A percentile compares a stretch with the other conserved stretches of the same genome.
Conservation (phyloP, 2,888 invertebrate genomes). For the Mimas tiliae region DNA sequence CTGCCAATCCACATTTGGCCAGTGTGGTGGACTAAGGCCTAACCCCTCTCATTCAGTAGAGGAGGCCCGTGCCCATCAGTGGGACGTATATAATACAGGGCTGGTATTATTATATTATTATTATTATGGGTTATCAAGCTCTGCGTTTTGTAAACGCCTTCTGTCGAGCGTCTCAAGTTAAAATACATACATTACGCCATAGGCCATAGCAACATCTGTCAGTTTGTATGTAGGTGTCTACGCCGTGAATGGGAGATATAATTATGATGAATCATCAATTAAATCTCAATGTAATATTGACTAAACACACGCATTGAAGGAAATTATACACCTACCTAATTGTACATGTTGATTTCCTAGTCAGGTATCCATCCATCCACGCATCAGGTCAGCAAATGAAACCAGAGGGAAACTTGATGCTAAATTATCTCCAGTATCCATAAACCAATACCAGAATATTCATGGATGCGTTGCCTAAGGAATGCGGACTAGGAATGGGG, state of each 20-base stretch:
- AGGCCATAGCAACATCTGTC: constrained; percentile 19
- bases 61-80: too few relatives aligned
- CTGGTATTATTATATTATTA: too few relatives aligned
- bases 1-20: too few relatives aligned
- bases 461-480: too few relatives aligned
- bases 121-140: too few relatives aligned
- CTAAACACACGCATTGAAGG: neutral
- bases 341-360: neutral
- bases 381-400: neutral
- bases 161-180: neutral
- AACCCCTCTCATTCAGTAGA: too few relatives aligned
- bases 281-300: constrained; percentile 13
- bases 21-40: too few relatives aligned
- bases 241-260: constrained; percentile 28
- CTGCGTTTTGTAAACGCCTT: too few relatives aligned
- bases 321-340: neutral
- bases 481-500: too few relatives aligned
- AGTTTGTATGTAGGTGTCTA: constrained; percentile 30
- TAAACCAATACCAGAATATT: too few relatives aligned
- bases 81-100: too few relatives aligned
- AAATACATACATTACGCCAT: constrained; percentile 32
- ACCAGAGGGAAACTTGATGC: neutral
- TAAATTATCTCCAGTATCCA: neutral
- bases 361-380: neutral
- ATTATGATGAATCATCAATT: constrained; percentile 15